A percentile compares a stretch with the other conserved stretches of the same genome.
Evolutionary conservation across 2,888 invertebrate species (phyloP).

Genomic region (Globia sparganii): DNA sequence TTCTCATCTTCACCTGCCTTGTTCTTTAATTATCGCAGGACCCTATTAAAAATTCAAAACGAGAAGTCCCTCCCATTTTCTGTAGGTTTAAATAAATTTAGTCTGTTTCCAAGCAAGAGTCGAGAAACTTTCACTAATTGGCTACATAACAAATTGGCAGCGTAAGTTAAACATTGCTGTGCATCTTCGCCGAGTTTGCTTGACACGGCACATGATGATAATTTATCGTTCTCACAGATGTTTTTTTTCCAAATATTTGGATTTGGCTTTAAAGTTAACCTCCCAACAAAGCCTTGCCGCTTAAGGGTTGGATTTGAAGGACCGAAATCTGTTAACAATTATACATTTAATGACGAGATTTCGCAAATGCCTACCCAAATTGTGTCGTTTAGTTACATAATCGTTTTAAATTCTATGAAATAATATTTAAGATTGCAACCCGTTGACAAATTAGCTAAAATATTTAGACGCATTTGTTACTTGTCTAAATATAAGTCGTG

Average conservation of each 20-base stretch:
- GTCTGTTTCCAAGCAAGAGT: slow-evolving; percentile 61
- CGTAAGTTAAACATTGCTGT: slow-evolving; percentile 68
- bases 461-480: slow-evolving; percentile 49
- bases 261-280: slow-evolving; percentile 36
- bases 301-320: slow-evolving; percentile 44
- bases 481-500: slow-evolving; percentile 23
- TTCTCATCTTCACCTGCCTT: slow-evolving; percentile 52
- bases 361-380: slow-evolving; percentile 51
- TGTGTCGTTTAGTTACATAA: slow-evolving; percentile 44
- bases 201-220: slow-evolving; percentile 51
- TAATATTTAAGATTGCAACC: slow-evolving; percentile 43
- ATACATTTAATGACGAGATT: slow-evolving; percentile 58
- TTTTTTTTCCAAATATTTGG: slow-evolving; percentile 64
- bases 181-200: slow-evolving; percentile 58
- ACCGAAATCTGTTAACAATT: slow-evolving; percentile 60
- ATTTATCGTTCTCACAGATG: slow-evolving; percentile 59
- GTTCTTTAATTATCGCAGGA: slow-evolving; percentile 63
- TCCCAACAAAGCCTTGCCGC: slow-evolving; percentile 37
- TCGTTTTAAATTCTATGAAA: slow-evolving; percentile 45
- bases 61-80: slow-evolving; percentile 65
- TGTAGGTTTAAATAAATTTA: slow-evolving; percentile 64
- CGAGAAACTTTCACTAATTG: slow-evolving; percentile 72
- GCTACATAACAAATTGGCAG: slow-evolving; percentile 72
- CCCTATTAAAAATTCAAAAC: slow-evolving; percentile 70
- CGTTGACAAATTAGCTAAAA: slow-evolving; percentile 46